Evolutionary conservation across 2,113 vertebrate genomes (phyloP).

Genomic region (Chascanopsetta lugubris): DNA sequence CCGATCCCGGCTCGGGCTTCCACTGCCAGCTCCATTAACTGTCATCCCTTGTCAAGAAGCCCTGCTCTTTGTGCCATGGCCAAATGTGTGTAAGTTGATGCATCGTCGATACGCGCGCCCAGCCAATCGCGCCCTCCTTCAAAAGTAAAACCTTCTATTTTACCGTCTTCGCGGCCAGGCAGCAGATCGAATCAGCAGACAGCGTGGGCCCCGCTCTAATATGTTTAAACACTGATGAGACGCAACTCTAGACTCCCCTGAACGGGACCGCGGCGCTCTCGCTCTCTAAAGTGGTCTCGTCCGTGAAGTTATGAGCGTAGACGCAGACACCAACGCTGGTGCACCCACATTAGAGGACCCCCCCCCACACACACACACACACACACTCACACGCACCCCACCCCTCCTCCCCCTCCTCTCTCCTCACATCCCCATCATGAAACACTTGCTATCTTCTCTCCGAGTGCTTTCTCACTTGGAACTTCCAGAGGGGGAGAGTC

Average conservation of each 20-base stretch:
- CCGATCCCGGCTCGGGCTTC: slow-evolving; percentile 74
- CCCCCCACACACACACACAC: too few species aligned
- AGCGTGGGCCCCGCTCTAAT: slow-evolving; percentile 74
- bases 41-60: slow-evolving; percentile 73
- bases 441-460: slow-evolving; percentile 45
- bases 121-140: slow-evolving; percentile 69
- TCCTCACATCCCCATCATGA: slow-evolving; percentile 64
- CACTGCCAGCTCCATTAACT: slow-evolving; percentile 79
- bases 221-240: slow-evolving; percentile 80
- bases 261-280: slow-evolving; percentile 74
- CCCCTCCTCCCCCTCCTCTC: slow-evolving; percentile 59
- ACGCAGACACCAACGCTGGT: slow-evolving; percentile 63
- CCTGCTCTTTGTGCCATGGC: slow-evolving; percentile 62
- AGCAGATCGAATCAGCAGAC: slow-evolving; percentile 81
- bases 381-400: too few species aligned
- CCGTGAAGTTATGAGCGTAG: slow-evolving; percentile 69
- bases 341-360: slow-evolving; percentile 73
- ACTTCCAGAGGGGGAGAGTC: slow-evolving; percentile 47
- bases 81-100: slow-evolving; percentile 80
- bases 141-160: slow-evolving; percentile 80
- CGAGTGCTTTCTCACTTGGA: slow-evolving; percentile 35
- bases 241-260: slow-evolving; percentile 81
- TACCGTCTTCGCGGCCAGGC: slow-evolving; percentile 72
- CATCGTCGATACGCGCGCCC: slow-evolving; percentile 71
- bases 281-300: slow-evolving; percentile 77